Evolutionary conservation across 2,113 vertebrate genomes (phyloP).

Genomic region (Oceanodroma tethys): DNA sequence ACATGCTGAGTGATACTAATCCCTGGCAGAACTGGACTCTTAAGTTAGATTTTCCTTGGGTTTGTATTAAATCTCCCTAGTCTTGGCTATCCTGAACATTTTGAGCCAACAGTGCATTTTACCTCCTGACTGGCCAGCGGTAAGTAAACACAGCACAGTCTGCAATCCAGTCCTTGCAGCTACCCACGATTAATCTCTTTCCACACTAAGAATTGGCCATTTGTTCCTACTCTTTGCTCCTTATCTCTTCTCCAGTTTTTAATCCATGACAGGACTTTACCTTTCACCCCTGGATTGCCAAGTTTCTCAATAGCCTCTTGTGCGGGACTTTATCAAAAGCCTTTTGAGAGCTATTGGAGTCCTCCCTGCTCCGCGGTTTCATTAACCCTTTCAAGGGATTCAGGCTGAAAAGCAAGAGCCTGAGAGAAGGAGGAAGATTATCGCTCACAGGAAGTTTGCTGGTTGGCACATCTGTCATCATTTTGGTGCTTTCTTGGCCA

Average conservation of each 20-base stretch:
- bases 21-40: background rate
- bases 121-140: background rate
- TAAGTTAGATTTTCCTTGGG: background rate
- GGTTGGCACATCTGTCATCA: background rate
- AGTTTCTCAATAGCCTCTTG: conserved; percentile 67
- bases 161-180: background rate
- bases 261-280: conserved; percentile 63
- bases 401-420: background rate
- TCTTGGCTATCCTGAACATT: background rate
- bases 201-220: conserved; percentile 1
- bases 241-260: conserved; percentile 60
- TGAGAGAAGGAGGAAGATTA: background rate
- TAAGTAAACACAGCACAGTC: background rate
- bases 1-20: background rate
- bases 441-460: background rate
- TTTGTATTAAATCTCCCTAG: background rate
- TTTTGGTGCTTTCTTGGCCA: conserved; percentile 14
- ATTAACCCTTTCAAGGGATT: conserved; percentile 38
- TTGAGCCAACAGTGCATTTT: background rate
- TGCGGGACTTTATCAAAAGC: conserved; percentile 55
- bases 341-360: conserved; percentile 29
- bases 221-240: conserved; percentile 44
- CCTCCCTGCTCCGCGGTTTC: background rate
- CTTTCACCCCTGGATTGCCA: conserved; percentile 55
- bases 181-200: conserved; percentile 9